Conservation (phyloP, 2,797 vertebrate genomes). For the Danio choprae region DNA sequence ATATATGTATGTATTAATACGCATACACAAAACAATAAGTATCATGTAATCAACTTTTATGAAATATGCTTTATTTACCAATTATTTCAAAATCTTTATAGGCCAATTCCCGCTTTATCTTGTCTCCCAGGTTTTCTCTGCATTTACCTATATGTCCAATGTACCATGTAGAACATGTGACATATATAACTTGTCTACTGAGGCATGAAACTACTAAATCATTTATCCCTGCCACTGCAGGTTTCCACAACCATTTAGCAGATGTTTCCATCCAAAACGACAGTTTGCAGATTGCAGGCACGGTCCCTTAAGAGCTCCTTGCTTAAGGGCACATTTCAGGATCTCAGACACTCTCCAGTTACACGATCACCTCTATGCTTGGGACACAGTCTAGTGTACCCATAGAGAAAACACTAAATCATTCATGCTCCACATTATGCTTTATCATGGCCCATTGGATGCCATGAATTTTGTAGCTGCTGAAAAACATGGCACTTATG, state of each 20-base stretch:
- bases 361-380: slow-evolving; percentile 6
- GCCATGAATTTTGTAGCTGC: slow-evolving; percentile 32
- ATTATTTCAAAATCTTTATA: background rate
- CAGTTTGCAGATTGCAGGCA: slow-evolving; percentile 34
- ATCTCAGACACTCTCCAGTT: slow-evolving; percentile 31
- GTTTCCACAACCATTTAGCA: slow-evolving; percentile 32
- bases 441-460: slow-evolving; percentile 18
- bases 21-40: background rate
- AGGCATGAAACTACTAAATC: slow-evolving; percentile 21
- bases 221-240: slow-evolving; percentile 1
- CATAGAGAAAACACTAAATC: slow-evolving; percentile 21
- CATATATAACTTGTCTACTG: background rate
- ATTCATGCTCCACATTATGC: slow-evolving; percentile 21
- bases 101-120: background rate
- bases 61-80: background rate
- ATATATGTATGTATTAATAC: too few relatives aligned
- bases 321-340: slow-evolving; percentile 13
- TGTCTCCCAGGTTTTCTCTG: background rate
- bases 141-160: background rate
- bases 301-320: slow-evolving; percentile 11
- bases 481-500: slow-evolving; percentile 55
- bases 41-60: background rate
- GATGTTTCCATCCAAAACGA: slow-evolving; percentile 36
- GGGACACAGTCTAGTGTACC: slow-evolving; percentile 19
- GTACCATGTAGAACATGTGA: background rate